Evolutionary conservation across 2,113 vertebrate species (phyloP).

Genomic region (Albula glossodonta): DNA sequence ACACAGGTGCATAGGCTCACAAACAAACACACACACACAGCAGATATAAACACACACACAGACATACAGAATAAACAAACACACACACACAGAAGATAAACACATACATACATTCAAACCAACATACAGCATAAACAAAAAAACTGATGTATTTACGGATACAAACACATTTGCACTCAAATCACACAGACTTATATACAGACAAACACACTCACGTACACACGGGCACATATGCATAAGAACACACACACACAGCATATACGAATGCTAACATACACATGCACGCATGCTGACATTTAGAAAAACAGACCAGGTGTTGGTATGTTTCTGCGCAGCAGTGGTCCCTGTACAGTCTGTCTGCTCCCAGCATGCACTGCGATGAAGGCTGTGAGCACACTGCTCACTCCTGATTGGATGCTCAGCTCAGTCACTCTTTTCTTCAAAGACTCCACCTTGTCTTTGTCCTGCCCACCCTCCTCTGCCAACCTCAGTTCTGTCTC

Average conservation of each 20-base stretch:
- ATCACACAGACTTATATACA: no score
- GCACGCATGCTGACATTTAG: neutral
- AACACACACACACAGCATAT: neutral
- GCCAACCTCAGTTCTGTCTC: constrained; percentile 43
- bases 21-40: no score
- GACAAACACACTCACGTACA: no score
- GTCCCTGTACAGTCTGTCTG: constrained; percentile 57
- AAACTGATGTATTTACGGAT: no score
- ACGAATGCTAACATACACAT: neutral
- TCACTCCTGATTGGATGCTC: constrained; percentile 73
- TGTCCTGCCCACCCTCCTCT: constrained; percentile 20
- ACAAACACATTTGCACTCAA: no score
- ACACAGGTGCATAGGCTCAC: no score
- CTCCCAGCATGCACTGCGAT: constrained; percentile 66
- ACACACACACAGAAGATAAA: no score
- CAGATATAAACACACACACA: no score
- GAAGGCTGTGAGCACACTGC: constrained; percentile 76
- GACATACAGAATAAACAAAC: no score
- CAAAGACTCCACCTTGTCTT: constrained; percentile 24
- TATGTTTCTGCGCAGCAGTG: constrained; percentile 55
- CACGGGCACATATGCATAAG: neutral
- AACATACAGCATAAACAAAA: no score
- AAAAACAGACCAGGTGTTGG: constrained; percentile 44
- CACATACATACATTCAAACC: no score
- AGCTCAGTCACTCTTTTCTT: constrained; percentile 64